Conservation (phyloP, 2,888 invertebrate genomes). For the Tromatobia lineatoria region DNA sequence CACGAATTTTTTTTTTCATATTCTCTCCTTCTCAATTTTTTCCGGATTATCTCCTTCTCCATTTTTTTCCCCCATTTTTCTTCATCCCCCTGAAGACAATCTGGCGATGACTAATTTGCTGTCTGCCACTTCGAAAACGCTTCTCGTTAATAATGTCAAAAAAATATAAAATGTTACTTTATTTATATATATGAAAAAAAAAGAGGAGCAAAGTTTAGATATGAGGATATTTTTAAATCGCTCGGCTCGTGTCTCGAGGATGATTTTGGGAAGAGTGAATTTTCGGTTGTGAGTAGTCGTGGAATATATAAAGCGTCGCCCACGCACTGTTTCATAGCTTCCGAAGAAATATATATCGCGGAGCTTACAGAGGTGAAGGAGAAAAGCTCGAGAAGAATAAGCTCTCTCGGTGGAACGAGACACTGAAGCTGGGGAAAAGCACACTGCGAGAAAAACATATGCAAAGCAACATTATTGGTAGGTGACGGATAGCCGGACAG, state of each 20-base stretch:
- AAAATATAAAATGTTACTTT: not conserved
- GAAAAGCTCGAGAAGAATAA: not conserved
- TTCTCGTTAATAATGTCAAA: not conserved
- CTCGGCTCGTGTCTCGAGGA: slow-evolving; percentile 49
- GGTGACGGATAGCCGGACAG: slow-evolving; percentile 64
- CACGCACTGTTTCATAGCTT: slow-evolving; percentile 37
- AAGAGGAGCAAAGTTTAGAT: slow-evolving; percentile 58
- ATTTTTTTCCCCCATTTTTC: too few species aligned
- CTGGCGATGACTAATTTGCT: too few species aligned
- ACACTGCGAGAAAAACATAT: not conserved
- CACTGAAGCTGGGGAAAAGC: not conserved
- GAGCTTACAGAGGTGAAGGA: slow-evolving; percentile 20
- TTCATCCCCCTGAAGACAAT: too few species aligned
- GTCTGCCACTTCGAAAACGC: not conserved
- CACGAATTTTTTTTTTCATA: too few species aligned
- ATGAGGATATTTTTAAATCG: slow-evolving; percentile 76
- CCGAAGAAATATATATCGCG: slow-evolving; percentile 41
- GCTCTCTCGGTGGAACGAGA: not conserved
- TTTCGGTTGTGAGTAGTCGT: slow-evolving; percentile 18
- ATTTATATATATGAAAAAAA: slow-evolving; percentile 33
- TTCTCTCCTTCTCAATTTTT: too few species aligned
- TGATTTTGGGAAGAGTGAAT: slow-evolving; percentile 16
- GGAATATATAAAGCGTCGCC: slow-evolving; percentile 47
- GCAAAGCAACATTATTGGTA: slow-evolving; percentile 41
- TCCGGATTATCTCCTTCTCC: too few species aligned